phyloP scores from a whole-genome alignment of 2,888 invertebrate species.

The Thymelicus acteon region DNA sequence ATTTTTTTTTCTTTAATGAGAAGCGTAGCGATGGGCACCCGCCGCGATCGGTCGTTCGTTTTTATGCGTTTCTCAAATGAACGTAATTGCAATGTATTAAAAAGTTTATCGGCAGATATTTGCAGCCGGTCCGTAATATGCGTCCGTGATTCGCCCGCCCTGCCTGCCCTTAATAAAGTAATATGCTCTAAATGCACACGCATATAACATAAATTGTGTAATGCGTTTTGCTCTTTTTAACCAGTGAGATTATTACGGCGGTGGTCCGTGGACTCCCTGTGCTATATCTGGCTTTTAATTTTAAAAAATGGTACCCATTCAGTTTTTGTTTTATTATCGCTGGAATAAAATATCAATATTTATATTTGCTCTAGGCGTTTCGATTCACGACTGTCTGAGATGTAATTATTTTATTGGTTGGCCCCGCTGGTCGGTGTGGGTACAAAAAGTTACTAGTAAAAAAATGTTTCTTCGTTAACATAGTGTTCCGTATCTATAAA shows the following conservation, averaged over 20 bases:
- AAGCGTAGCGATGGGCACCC: constrained; percentile 63
- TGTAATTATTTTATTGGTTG: constrained; percentile 45
- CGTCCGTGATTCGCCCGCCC: constrained; percentile 68
- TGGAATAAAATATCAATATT: constrained; percentile 64
- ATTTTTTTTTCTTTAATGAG: constrained; percentile 59
- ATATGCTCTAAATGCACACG: constrained; percentile 82
- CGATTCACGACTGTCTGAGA: constrained; percentile 51
- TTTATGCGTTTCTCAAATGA: constrained; percentile 74
- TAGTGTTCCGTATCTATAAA: constrained; percentile 14
- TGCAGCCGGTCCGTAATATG: constrained; percentile 61
- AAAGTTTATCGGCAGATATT: constrained; percentile 71
- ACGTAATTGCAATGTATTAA: constrained; percentile 78
- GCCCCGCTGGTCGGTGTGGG: constrained; percentile 36
- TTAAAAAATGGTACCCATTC: constrained; percentile 67
- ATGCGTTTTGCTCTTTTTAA: constrained; percentile 75
- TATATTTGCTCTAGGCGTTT: constrained; percentile 69
- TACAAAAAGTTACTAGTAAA: constrained; percentile 29
- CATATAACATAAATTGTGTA: constrained; percentile 80
- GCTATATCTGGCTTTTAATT: constrained; percentile 75
- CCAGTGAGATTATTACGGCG: constrained; percentile 77
- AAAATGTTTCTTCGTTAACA: constrained; percentile 23
- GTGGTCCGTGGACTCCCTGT: constrained; percentile 69
- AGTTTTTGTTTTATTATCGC: constrained; percentile 60
- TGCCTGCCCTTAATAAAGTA: constrained; percentile 81
- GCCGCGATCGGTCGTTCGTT: constrained; percentile 63